Conservation (phyloP, 2,888 invertebrate genomes). For the Patella caerulea region DNA sequence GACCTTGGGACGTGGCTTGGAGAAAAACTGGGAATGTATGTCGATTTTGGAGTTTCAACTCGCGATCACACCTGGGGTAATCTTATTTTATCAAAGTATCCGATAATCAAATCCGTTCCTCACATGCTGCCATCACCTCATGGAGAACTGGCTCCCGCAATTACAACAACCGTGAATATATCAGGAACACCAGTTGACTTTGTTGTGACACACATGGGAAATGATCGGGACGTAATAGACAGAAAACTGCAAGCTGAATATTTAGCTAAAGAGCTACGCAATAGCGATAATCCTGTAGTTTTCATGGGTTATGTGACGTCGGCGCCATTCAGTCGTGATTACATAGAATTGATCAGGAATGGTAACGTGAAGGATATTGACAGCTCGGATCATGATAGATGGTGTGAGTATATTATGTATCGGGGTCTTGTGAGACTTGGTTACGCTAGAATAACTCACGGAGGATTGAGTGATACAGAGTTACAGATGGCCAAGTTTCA, state of each 20-base stretch:
- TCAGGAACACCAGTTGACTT: constrained; percentile 68
- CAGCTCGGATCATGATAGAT: constrained; percentile 65
- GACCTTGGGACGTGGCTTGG: constrained; percentile 71
- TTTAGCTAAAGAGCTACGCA: constrained; percentile 61
- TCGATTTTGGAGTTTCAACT: constrained; percentile 72
- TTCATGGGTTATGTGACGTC: constrained; percentile 73
- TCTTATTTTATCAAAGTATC: constrained; percentile 70
- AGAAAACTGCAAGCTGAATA: constrained; percentile 68
- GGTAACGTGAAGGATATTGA: constrained; percentile 71
- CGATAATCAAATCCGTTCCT: constrained; percentile 69
- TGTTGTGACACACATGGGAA: constrained; percentile 73
- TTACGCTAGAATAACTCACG: constrained; percentile 70
- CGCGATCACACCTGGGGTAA: constrained; percentile 72
- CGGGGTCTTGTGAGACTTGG: constrained; percentile 66
- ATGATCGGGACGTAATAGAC: constrained; percentile 70
- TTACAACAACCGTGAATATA: constrained; percentile 70
- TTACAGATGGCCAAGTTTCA: constrained; percentile 67
- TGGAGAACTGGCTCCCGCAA: constrained; percentile 71
- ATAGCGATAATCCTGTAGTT: constrained; percentile 68
- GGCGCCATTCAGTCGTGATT: constrained; percentile 67
- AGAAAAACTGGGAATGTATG: constrained; percentile 69
- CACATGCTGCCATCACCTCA: constrained; percentile 71
- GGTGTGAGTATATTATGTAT: constrained; percentile 73
- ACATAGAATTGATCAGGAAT: constrained; percentile 52
- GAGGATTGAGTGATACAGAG: constrained; percentile 71